Evolutionary conservation across 2,113 vertebrate species (phyloP), one percentile per base, ranked within the genome.

Genomic region (Zapornia atra): DNA sequence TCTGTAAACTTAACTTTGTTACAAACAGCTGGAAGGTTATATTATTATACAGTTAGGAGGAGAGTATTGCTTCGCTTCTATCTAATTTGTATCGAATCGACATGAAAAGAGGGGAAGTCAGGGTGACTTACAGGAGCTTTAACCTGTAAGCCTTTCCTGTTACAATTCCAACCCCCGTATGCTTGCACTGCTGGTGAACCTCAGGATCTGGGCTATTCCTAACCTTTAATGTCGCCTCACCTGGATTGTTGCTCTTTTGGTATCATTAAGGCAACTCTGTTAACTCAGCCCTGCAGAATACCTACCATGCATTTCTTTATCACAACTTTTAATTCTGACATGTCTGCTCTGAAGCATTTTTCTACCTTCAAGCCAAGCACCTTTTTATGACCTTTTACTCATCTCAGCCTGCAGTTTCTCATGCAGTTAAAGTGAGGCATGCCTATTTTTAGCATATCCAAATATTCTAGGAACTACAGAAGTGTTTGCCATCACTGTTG

Each of bases 401-500:
- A 88, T 68, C 75, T 92, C 94, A 88, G 65, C 82, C 73, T 86
- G 61, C 28, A 73, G 94, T 73, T 97, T 95, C 93, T 94, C 86
- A 65, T 85, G 85, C 89, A 93, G 21, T 56, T 87, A 12, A 94
- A 96, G 82, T 46, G 60, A 97, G 63, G 68, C 57, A 48, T 15
- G 5, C 50, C 90, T 97, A 92, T 95, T 97, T 97, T 96, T 97
- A 96, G 93, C 73, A 81, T 7, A 10, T n/a, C 69, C 82, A 96
- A 95, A 95, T 83, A 96, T 96, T 86, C 77, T 89, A 87, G 85
- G 94, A 89, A 93, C 87, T 92, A 72, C 76, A 96, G 65, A 88
- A 86, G 64, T 89, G 84, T 92, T 94, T 92, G 56, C 82, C 70
- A 40, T 36, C 69, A 82, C 65, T 89, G 79, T 22, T 94, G 82